phyloP scores from a whole-genome alignment of 2,113 vertebrate genomes.

The Oryzias curvinotus region DNA sequence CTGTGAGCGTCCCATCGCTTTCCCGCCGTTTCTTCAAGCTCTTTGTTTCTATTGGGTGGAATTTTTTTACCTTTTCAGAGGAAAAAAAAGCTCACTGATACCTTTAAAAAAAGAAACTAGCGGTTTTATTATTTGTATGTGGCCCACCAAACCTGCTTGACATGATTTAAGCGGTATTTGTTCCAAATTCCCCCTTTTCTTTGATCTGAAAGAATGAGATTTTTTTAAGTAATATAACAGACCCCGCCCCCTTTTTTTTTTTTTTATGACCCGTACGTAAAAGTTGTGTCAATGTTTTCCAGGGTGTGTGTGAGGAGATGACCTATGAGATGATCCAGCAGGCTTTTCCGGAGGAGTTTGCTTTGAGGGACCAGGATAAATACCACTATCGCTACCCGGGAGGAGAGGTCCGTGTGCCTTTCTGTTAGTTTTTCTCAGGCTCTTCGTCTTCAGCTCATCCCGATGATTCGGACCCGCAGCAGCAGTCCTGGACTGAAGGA shows the following conservation, averaged over 20 bases:
- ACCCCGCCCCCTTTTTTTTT: not conserved
- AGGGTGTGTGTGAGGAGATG: conserved; percentile 99
- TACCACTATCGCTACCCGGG: conserved; percentile 97
- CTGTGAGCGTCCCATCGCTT: conserved; percentile 77
- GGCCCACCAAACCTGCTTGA: too few relatives aligned
- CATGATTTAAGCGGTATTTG: too few relatives aligned
- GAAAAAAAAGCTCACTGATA: too few relatives aligned
- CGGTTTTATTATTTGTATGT: too few relatives aligned
- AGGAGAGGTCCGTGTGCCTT: conserved; percentile 84
- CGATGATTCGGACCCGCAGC: too few relatives aligned
- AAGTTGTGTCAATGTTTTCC: conserved; percentile 13
- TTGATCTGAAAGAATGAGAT: too few relatives aligned
- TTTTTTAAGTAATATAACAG: too few relatives aligned
- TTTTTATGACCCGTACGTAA: not conserved
- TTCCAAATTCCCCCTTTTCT: too few relatives aligned
- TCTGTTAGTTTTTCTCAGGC: not conserved
- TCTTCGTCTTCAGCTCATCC: not conserved
- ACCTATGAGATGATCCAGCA: conserved; percentile 90
- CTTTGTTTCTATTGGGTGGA: not conserved
- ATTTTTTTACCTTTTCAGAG: not conserved
- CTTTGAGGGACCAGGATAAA: conserved; percentile 94
- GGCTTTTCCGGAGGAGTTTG: conserved; percentile 92
- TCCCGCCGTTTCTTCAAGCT: not conserved
- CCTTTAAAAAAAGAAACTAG: too few relatives aligned
- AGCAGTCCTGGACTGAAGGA: too few relatives aligned